Evolutionary conservation across 2,113 vertebrate genomes (phyloP).

Genomic region (Vanacampus margaritifer): DNA sequence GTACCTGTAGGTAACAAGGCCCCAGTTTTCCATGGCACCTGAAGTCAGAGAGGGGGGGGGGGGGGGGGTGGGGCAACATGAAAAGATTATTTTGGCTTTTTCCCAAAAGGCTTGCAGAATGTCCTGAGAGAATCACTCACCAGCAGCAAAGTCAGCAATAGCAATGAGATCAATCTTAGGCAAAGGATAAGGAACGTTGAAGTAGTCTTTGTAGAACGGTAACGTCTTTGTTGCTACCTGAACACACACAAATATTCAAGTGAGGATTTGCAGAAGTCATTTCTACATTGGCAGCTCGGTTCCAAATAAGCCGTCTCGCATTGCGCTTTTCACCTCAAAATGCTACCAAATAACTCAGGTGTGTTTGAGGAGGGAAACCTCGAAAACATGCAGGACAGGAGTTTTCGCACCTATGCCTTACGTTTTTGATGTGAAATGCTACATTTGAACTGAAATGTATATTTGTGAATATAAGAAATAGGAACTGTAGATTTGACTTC

Average conservation of each 20-base stretch:
- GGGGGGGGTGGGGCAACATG: fast-evolving
- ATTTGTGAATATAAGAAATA: no score
- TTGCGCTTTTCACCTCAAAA: no score
- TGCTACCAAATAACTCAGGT: no score
- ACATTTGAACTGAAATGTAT: no score
- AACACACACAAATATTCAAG: neutral
- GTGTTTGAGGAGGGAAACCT: no score
- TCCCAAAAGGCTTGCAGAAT: slow-evolving; percentile 24
- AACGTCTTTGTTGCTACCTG: slow-evolving; percentile 98
- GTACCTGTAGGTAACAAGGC: slow-evolving; percentile 99
- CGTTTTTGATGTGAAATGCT: no score
- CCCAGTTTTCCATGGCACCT: slow-evolving; percentile 99
- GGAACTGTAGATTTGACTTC: no score
- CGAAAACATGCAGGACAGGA: no score
- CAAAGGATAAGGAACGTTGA: slow-evolving; percentile 96
- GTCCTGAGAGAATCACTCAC: slow-evolving; percentile 61
- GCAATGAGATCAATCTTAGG: slow-evolving; percentile 99
- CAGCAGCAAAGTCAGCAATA: slow-evolving; percentile 99
- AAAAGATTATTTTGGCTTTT: neutral
- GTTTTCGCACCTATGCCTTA: no score
- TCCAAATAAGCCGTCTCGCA: no score
- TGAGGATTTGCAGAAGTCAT: neutral
- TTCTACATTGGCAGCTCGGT: no score
- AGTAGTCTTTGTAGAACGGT: slow-evolving; percentile 99
- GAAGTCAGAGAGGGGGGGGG: slow-evolving; percentile 9